Percentiles rank a stretch among this genome's conserved stretches.
These are phyloP conservation scores for Pantala flavescens DNA, from an alignment of 1,140 invertebrate species.

Conservation along the genomic window DNA sequence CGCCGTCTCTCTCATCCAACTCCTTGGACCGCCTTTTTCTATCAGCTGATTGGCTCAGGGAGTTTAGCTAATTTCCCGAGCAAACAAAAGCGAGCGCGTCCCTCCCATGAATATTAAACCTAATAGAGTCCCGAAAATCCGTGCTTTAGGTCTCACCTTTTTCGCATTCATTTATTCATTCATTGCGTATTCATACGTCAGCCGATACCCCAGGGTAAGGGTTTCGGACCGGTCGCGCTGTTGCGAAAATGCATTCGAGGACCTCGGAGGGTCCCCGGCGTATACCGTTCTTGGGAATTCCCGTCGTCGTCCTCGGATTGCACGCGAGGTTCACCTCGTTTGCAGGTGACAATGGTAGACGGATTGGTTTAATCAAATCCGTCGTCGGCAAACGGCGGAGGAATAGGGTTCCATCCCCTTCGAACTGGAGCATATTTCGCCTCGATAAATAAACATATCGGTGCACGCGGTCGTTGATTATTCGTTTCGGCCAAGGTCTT, in stretches of 20 bases:
- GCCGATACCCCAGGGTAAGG: background rate
- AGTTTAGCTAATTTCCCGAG: background rate
- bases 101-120: slow-evolving; percentile 1
- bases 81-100: background rate
- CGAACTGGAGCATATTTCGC: too few species aligned
- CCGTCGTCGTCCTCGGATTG: background rate
- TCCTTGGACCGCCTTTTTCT: background rate
- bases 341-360: background rate
- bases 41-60: background rate
- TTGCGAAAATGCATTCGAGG: background rate
- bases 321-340: background rate
- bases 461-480: too few species aligned
- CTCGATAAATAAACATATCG: too few species aligned
- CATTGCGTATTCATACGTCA: background rate
- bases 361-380: slow-evolving; percentile 6
- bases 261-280: background rate
- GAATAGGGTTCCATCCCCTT: too few species aligned
- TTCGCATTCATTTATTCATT: slow-evolving; percentile 5
- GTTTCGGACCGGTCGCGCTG: background rate
- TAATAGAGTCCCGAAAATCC: slow-evolving; percentile 3
- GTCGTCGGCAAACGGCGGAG: too few species aligned
- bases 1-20: background rate
- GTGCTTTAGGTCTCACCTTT: background rate
- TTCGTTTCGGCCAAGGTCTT: too few species aligned
- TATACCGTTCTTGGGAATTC: background rate